Evolutionary conservation across 2,888 invertebrate species (phyloP), one percentile per base, ranked within the genome.

Genomic region (Ornithoptera alexandrae): DNA sequence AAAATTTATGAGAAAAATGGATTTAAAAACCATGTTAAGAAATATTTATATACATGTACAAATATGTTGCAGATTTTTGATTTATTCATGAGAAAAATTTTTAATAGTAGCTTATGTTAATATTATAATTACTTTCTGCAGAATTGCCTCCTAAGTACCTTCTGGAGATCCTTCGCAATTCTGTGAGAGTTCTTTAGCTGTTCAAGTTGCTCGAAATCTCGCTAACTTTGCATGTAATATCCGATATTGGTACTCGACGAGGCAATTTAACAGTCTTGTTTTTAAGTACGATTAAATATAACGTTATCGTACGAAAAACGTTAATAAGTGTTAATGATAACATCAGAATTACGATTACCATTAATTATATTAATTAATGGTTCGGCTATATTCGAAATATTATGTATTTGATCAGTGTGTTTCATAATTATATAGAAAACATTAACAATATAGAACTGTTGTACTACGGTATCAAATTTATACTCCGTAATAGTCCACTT

Each of bases 161-260:
- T 18, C 56, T 42, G 20, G 63, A 63, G 63, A 60, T 63, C 53
- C 60, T 60, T 24, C 63, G 66, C 30, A 63, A 70, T 66, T 64
- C 60, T n/a, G 66, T 56, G 46, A 69, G 68, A 67, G 71, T 69
- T 69, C 60, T 59, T 67, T 22, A 64, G 42, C 68, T 59, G 36
- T 36, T 60, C 71, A 42, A 71, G 66, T 69, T 57, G 65, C 63
- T 68, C 60, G 60, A 71, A 68, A 66, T 68, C 50, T 58, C 63
- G 68, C 68, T 56, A 69, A 68, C 66, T 71, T 71, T 60, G 66
- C 71, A 67, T 69, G 66, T 71, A 69, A 71, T 60, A 68, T 66
- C 66, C 62, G 36, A 71, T 66, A 71, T 71, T 69, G 68, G 66
- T 59, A 70, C 67, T 70, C 39, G 63, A 70, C 63, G 62, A 63